Percentiles rank a stretch among this genome's conserved stretches.
Conservation (phyloP, 2,113 vertebrate species). For the Todiramphus saurophagus region DNA sequence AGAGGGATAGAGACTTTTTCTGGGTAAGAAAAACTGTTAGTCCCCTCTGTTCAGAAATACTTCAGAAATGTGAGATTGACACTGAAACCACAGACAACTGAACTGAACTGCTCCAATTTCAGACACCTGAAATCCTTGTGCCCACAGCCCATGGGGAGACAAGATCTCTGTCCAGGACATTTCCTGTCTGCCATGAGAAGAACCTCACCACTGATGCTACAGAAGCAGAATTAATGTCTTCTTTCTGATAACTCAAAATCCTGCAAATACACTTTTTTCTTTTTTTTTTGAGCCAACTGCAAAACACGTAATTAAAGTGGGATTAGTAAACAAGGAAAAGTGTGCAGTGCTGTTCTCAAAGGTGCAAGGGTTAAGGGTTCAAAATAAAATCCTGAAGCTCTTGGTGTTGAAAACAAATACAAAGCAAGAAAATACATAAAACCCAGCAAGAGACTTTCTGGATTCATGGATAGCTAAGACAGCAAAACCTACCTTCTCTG, state of each 20-base stretch:
- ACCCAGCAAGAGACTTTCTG: background rate
- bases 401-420: background rate
- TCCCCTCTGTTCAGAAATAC: background rate
- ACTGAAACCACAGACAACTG: background rate
- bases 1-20: background rate
- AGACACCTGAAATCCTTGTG: background rate
- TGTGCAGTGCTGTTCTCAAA: background rate
- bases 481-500: background rate
- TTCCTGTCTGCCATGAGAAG: background rate
- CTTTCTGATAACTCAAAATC: background rate
- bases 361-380: background rate
- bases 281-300: background rate
- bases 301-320: background rate
- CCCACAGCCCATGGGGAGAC: fast-evolving
- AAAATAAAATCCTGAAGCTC: background rate
- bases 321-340: background rate
- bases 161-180: background rate
- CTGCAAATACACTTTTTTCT: background rate
- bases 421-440: background rate
- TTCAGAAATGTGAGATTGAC: background rate
- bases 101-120: background rate
- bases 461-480: background rate
- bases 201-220: background rate
- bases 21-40: background rate
- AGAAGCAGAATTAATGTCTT: background rate